A percentile compares a stretch with the other conserved stretches of the same genome.
Evolutionary conservation across 2,888 invertebrate species (phyloP).

Genomic region (Agonum fuliginosum): DNA sequence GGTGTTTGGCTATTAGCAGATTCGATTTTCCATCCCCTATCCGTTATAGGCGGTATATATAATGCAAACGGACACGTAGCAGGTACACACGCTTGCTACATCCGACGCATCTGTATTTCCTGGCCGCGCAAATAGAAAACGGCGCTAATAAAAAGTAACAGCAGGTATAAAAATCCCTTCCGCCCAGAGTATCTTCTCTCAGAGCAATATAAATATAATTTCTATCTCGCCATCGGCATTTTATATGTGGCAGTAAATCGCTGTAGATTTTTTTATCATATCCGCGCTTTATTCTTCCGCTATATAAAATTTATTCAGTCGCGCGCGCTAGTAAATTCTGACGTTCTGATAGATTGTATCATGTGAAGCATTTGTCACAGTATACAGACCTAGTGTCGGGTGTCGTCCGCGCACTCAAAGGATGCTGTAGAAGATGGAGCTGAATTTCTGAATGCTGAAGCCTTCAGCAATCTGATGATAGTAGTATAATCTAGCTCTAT

Average conservation of each 20-base stretch:
- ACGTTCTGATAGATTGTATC: conserved; percentile 39
- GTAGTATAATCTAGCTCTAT: no score
- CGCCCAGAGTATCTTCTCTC: conserved; percentile 16
- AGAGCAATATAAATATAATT: conserved; percentile 59
- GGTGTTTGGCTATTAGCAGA: neutral
- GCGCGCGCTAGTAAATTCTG: conserved; percentile 32
- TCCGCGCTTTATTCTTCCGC: conserved; percentile 52
- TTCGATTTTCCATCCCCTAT: conserved; percentile 21
- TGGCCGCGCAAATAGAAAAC: conserved; percentile 54
- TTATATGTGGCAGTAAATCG: conserved; percentile 59
- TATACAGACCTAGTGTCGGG: no score
- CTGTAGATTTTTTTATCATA: conserved; percentile 56
- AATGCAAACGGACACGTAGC: conserved; percentile 19
- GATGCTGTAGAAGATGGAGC: neutral
- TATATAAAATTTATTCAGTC: conserved; percentile 45
- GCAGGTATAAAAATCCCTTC: conserved; percentile 55
- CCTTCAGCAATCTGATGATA: no score
- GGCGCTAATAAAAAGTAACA: conserved; percentile 57
- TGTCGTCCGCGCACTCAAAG: conserved; percentile 10
- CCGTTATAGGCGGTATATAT: conserved; percentile 37
- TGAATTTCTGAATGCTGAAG: no score
- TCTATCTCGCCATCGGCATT: conserved; percentile 58
- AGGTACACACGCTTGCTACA: neutral
- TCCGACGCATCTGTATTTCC: conserved; percentile 49
- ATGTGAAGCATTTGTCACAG: conserved; percentile 24